Base-by-base conservation (phyloP, 2,797 vertebrate species). In the Kryptolebias ocellatus region DNA sequence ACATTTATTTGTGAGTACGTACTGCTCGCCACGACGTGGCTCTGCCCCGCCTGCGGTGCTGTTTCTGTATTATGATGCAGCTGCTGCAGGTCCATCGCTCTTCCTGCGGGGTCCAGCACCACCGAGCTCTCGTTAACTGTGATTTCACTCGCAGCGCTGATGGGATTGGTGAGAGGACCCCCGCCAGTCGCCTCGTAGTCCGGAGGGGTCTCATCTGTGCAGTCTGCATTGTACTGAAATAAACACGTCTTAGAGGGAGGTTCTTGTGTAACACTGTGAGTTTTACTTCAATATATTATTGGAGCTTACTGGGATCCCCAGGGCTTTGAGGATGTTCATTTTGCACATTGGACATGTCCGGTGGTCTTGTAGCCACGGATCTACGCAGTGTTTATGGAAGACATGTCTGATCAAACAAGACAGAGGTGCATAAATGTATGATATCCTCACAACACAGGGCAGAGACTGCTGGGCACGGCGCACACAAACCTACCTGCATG, bases 241-340 rank as follows among this genome's bases (percentile, higher is more conserved):
- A 70, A 20, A 67, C 3, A 51, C 17, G 8, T 64, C 4, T 52
- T 2, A 65, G 47, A 60, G 29, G 9, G 12, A 18, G 24, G 49
- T 0, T 29, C 1, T 7, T 44, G 17, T 39, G 12, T 7, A 5
- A 54, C 16, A 24, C 20, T 24, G 11, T 34, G 28, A 14, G 50
- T 17, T 34, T 6, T 42, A 18, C 4, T 16, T 53, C 15, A 29
- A 16, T n/a, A 27, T 34, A 14, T 34, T 7, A 34, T 11, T n/a
- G 24, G 15, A 58, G 17, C 45, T 70, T 56, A 70, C 67, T 81
- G 95, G 95, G 83, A 99, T 96, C 70, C 98, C 98, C 74, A 99
- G 92, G 53, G 97, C 97, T 94, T 99, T 99, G n/a, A 99, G 95
- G 88, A 99, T 99, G 91, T 99, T 99, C 96, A 98, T 97, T 94